phyloP scores from a whole-genome alignment of 2,797 vertebrate genomes.

The Amniataba percoides region DNA sequence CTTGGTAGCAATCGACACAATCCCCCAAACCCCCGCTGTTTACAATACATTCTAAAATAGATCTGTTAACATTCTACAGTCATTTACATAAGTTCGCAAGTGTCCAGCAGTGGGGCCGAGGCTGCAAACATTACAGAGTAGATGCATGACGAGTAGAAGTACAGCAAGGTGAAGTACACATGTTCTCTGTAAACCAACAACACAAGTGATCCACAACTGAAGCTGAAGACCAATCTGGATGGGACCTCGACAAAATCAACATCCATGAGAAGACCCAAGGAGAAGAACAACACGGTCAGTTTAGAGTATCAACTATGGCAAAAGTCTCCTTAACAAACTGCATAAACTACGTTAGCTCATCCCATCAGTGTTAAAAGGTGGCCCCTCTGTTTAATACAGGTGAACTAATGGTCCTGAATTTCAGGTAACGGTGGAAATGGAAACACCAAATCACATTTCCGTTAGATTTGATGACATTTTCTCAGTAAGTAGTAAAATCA shows the following conservation, averaged over 20 bases:
- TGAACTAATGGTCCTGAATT: slow-evolving; percentile 62
- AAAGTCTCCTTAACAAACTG: not conserved
- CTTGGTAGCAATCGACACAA: slow-evolving; percentile 54
- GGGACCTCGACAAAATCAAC: not conserved
- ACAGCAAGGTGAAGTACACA: slow-evolving; percentile 15
- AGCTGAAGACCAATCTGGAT: slow-evolving; percentile 6
- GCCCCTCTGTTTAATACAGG: slow-evolving; percentile 19
- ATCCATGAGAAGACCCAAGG: not conserved
- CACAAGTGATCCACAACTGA: slow-evolving; percentile 18
- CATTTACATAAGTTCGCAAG: slow-evolving; percentile 59
- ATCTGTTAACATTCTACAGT: slow-evolving; percentile 70
- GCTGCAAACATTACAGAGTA: slow-evolving; percentile 19
- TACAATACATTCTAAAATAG: slow-evolving; percentile 78
- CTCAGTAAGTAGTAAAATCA: slow-evolving; percentile 4
- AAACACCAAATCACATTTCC: slow-evolving; percentile 51
- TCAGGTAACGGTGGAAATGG: slow-evolving; percentile 57
- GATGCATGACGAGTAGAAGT: slow-evolving; percentile 11
- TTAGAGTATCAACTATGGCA: slow-evolving; percentile 10
- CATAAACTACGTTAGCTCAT: slow-evolving; percentile 22
- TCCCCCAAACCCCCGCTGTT: slow-evolving; percentile 50
- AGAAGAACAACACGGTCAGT: not conserved
- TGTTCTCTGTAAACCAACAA: slow-evolving; percentile 16
- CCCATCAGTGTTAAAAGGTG: slow-evolving; percentile 30
- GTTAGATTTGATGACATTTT: slow-evolving; percentile 33
- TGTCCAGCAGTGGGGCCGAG: slow-evolving; percentile 37